Base-by-base conservation (phyloP, 2,888 invertebrate species). In the Drosophila austrosaltans region DNA sequence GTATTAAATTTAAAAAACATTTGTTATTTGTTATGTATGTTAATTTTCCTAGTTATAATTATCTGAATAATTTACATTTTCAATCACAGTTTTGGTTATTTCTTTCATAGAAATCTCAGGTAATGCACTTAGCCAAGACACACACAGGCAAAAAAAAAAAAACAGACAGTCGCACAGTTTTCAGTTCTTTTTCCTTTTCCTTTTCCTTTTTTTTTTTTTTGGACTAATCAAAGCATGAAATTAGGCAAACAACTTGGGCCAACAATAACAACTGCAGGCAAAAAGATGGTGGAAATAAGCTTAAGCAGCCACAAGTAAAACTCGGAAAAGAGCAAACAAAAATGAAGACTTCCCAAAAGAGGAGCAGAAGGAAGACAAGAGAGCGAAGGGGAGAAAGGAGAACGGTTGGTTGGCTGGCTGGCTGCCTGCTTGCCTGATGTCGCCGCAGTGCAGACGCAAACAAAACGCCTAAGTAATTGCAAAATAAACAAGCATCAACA, bases 401-500 rank as follows among this genome's bases (percentile, higher is more conserved):
- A 30, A 48, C 32, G 16, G 40, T 25, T 57, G 44, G 36, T 10
- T 8, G 2, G 36, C 2, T 36, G 66, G 16, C 7, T 6, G 36
- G 32, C 68, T 71, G 59, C n/a, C 12, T 56, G 58, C n/a, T 16
- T 25, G 59, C 54, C 71, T 67, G 59, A 63, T 57, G 54, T 48
- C 64, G 83, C 83, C 81, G 89, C 89, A 89, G 81, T 89, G 89
- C 87, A 86, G 89, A 86, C 79, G 81, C 89, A 89, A 82, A 81
- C 90, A 84, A 77, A 89, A 89, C 87, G 89, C 90, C 90, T 90
- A 89, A 89, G 90, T 90, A 90, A 89, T 89, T 89, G 90, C 90
- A 90, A 78, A 90, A 90, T 90, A 89, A 89, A 89, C 90, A 89
- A 90, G 85, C 90, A 89, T 90, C 89, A 89, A 90, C 90, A 90